Percentiles rank a stretch among this genome's conserved stretches.
Evolutionary conservation across 2,797 vertebrate genomes (phyloP).

Genomic region (Miichthys miiuy): DNA sequence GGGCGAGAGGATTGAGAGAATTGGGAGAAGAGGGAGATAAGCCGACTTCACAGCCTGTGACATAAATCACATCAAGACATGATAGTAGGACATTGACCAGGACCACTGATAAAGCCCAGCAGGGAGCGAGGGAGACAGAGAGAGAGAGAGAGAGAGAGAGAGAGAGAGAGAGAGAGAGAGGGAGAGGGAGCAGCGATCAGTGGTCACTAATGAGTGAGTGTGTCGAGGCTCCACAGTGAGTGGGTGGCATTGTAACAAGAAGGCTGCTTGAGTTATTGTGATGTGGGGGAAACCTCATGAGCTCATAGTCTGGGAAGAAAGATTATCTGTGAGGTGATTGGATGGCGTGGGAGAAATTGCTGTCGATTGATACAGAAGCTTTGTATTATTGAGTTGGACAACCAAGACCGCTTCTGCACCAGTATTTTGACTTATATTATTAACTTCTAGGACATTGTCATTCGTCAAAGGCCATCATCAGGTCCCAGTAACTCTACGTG

Average conservation of each 20-base stretch:
- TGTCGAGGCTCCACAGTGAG: slow-evolving; percentile 40
- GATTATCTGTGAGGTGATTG: slow-evolving; percentile 43
- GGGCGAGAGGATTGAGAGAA: slow-evolving; percentile 35
- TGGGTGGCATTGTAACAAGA: slow-evolving; percentile 58
- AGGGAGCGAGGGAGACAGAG: slow-evolving; percentile 67
- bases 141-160: slow-evolving; percentile 46
- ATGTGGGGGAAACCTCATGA: slow-evolving; percentile 15
- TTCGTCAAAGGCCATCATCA: not conserved
- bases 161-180: slow-evolving; percentile 41
- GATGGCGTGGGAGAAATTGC: not conserved
- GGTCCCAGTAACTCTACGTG: not conserved
- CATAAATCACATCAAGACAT: slow-evolving; percentile 94
- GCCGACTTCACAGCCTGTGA: slow-evolving; percentile 90
- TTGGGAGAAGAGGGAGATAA: slow-evolving; percentile 87
- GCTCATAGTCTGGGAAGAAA: slow-evolving; percentile 43
- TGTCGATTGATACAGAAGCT: slow-evolving; percentile 36
- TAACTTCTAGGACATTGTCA: not conserved
- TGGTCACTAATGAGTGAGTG: slow-evolving; percentile 58
- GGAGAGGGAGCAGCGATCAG: slow-evolving; percentile 43
- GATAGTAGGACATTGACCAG: slow-evolving; percentile 94
- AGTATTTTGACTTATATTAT: not conserved
- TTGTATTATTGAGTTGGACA: slow-evolving; percentile 17
- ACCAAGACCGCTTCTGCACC: not conserved
- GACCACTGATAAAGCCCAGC: slow-evolving; percentile 89
- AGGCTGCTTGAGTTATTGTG: slow-evolving; percentile 26